Evolutionary conservation across 2,797 vertebrate species (phyloP).

Genomic region (Periophthalmus magnuspinnatus): DNA sequence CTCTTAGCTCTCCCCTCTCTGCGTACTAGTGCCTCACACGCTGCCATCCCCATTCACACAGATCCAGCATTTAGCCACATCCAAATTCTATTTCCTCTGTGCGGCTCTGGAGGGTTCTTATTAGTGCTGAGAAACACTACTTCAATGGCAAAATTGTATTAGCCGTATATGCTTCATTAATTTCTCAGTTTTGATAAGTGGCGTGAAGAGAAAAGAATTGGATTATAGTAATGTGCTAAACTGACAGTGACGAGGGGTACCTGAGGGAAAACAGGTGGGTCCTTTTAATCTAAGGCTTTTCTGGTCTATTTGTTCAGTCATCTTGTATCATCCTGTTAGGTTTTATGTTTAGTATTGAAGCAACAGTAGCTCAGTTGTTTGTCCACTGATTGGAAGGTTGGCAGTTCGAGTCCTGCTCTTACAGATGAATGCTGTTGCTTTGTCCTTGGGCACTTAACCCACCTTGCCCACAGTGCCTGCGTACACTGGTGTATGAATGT

Average conservation of each 20-base stretch:
- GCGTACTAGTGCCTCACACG: slow-evolving; percentile 38
- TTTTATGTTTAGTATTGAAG: neutral
- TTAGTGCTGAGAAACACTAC: slow-evolving; percentile 38
- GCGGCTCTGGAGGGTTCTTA: slow-evolving; percentile 56
- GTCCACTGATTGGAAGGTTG: no score
- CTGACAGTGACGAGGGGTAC: slow-evolving; percentile 57
- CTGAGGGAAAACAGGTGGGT: slow-evolving; percentile 45
- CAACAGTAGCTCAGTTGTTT: no score
- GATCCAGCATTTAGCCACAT: slow-evolving; percentile 11
- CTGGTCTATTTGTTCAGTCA: slow-evolving; percentile 9
- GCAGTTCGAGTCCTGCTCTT: no score
- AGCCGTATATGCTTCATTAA: slow-evolving; percentile 66
- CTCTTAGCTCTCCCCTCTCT: slow-evolving; percentile 60
- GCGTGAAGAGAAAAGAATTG: slow-evolving; percentile 70
- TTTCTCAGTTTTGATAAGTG: slow-evolving; percentile 72
- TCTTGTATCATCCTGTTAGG: neutral
- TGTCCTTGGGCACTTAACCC: no score
- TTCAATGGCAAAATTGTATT: slow-evolving; percentile 62
- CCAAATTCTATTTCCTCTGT: neutral
- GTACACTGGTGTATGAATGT: no score
- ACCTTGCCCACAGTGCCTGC: no score
- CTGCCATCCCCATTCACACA: slow-evolving; percentile 22
- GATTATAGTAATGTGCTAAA: slow-evolving; percentile 68
- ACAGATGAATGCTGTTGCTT: no score
- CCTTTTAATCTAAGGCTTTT: slow-evolving; percentile 43